Evolutionary conservation across 2,888 invertebrate species (phyloP).

Genomic region (Pollenia griseotomentosa): DNA sequence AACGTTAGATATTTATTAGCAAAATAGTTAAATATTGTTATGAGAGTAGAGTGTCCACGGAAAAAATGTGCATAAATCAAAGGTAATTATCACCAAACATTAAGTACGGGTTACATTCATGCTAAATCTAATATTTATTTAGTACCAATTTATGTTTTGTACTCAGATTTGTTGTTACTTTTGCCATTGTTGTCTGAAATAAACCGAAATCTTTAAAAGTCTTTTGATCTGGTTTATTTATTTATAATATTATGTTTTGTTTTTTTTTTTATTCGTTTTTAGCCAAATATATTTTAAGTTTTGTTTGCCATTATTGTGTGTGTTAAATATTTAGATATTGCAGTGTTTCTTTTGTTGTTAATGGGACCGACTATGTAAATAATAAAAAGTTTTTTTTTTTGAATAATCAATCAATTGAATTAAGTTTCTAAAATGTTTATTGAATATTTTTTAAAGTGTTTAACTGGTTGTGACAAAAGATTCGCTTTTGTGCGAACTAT

Average conservation of each 20-base stretch:
- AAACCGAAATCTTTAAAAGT: conserved; percentile 28
- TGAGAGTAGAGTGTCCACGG: conserved; percentile 32
- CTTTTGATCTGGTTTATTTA: conserved; percentile 63
- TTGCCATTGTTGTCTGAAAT: conserved; percentile 30
- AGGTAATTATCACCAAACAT: conserved; percentile 66
- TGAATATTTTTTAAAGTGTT: no score
- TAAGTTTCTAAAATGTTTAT: no score
- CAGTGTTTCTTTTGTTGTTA: not conserved
- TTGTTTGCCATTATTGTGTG: conserved; percentile 21
- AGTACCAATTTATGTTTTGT: conserved; percentile 57
- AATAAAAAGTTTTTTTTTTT: not conserved
- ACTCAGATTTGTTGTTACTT: conserved; percentile 17
- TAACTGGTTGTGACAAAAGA: no score
- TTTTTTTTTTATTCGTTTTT: conserved; percentile 12
- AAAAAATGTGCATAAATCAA: conserved; percentile 69
- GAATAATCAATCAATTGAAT: no score
- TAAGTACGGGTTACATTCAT: conserved; percentile 44
- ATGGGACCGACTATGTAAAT: conserved; percentile 13
- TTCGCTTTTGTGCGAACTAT: no score
- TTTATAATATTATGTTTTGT: conserved; percentile 31
- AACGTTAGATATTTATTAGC: conserved; percentile 42
- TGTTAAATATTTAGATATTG: conserved; percentile 8
- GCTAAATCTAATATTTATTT: conserved; percentile 56
- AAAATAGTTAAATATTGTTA: conserved; percentile 57
- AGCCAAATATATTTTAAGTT: conserved; percentile 26